Percentiles rank a stretch among this genome's conserved stretches.
phyloP scores from a whole-genome alignment of 2,113 vertebrate species.

The Gnathonemus longibarbis region DNA sequence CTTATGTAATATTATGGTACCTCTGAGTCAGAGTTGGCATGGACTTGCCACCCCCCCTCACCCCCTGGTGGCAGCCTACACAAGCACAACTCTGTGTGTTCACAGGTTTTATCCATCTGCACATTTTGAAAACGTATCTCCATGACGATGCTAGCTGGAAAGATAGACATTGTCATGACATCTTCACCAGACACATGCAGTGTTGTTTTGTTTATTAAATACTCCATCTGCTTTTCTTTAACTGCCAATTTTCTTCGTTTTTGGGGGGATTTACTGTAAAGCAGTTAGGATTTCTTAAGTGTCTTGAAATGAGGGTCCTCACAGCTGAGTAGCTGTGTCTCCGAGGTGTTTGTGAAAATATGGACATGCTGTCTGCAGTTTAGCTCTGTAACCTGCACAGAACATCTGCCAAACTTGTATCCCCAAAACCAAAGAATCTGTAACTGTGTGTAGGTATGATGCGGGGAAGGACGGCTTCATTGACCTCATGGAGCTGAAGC shows the following conservation, averaged over 20 bases:
- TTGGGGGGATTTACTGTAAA: background rate
- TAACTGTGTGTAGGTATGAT: slow-evolving; percentile 64
- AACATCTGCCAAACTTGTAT: background rate
- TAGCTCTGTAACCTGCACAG: background rate
- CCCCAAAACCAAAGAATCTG: background rate
- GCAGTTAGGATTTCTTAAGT: background rate
- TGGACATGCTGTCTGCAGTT: background rate
- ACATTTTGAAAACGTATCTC: background rate
- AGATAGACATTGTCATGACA: background rate
- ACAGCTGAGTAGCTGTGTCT: background rate
- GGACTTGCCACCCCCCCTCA: background rate
- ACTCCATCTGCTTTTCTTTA: background rate
- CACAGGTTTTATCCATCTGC: background rate
- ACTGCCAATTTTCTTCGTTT: background rate
- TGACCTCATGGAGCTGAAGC: slow-evolving; percentile 91
- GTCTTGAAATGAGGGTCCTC: background rate
- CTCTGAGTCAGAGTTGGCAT: background rate
- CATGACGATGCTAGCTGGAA: background rate
- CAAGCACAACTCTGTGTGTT: background rate
- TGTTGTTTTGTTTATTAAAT: background rate
- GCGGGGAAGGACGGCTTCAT: slow-evolving; percentile 82
- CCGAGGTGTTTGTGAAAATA: background rate
- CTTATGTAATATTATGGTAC: background rate
- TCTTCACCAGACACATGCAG: background rate
- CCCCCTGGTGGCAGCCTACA: background rate